Evolutionary conservation across 2,888 invertebrate species (phyloP), one percentile per base, ranked within the genome.

Genomic region (Alloscopus bannaensis): DNA sequence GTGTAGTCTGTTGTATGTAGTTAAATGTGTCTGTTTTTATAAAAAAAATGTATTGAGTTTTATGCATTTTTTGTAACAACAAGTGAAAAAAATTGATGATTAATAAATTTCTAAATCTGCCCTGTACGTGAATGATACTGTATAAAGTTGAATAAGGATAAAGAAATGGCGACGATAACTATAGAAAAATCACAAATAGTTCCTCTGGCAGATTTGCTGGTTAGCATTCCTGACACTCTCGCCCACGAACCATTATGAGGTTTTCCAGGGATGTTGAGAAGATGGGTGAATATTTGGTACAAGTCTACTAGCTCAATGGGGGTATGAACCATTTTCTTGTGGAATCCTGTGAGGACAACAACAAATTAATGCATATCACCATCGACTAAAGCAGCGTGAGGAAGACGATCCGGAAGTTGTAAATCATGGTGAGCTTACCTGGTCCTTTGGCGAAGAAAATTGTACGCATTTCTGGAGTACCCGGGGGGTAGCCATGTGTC

Each of bases 251-350:
- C 88, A 82, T 88, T 87, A 80, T 87, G 86, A 11, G 89, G 88
- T 28, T 88, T 86, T 0, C 89, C 87, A 4, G 85, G 78, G 18
- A 90, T 87, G 16, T 87, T 86, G 26, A 90, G 86, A 3, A 90
- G 84, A 73, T 88, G 86, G 70, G 89, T 88, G 79, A 90, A 87
- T 65, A 90, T 86, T 31, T 89, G 88, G 84, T 90, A 90, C 50
- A 90, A 86, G 84, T 90, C 90, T 31, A 90, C 89, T 52, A 88
- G 87, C 40, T 88, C 84, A 40, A 90, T 88, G 1, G 89, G 88
- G 13, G 87, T 83, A 16, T 86, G 82, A 11, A 87, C 85, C 50
- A 86, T 83, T 50, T 88, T 88, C 57, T 86, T 84, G 64, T 87
- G 87, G 84, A 90, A 88, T 47, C 87, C 87, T 45, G 89, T 87